Conservation (phyloP, 2,113 vertebrate genomes). For the Microcebus jonahi region DNA sequence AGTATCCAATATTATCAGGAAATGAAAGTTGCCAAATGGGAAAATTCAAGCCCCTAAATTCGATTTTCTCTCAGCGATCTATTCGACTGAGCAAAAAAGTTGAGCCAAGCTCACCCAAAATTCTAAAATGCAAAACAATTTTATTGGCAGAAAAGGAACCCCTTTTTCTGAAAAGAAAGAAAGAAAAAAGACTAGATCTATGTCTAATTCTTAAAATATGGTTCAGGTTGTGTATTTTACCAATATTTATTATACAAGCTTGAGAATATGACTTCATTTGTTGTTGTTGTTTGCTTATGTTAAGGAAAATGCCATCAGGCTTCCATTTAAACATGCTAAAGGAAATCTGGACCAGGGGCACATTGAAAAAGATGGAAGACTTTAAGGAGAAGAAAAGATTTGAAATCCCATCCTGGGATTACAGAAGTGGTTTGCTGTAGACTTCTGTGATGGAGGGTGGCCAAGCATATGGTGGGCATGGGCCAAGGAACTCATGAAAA, state of each 20-base stretch:
- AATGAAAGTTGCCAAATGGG: constrained; percentile 41
- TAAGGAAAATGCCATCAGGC: neutral
- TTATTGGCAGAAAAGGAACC: constrained; percentile 14
- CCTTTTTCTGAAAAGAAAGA: neutral
- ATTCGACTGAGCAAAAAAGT: neutral
- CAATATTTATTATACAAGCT: neutral
- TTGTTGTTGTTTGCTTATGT: neutral
- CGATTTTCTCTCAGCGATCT: neutral
- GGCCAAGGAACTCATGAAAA: neutral
- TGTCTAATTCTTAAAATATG: constrained; percentile 2
- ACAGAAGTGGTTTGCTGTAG: neutral
- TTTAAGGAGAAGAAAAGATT: neutral
- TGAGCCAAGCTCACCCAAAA: neutral
- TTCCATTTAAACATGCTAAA: neutral
- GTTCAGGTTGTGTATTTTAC: neutral
- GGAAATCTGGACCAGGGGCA: neutral
- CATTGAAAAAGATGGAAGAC: neutral
- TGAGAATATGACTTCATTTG: neutral
- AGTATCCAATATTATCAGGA: constrained; percentile 55
- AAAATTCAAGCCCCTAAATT: neutral
- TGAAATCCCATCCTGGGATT: neutral
- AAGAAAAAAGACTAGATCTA: neutral
- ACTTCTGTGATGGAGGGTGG: neutral
- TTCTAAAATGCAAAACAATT: constrained; percentile 23
- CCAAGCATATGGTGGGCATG: neutral